These are phyloP conservation scores for Harpalus rubripes DNA, from an alignment of 2,888 invertebrate genomes.

Conservation along the genomic window DNA sequence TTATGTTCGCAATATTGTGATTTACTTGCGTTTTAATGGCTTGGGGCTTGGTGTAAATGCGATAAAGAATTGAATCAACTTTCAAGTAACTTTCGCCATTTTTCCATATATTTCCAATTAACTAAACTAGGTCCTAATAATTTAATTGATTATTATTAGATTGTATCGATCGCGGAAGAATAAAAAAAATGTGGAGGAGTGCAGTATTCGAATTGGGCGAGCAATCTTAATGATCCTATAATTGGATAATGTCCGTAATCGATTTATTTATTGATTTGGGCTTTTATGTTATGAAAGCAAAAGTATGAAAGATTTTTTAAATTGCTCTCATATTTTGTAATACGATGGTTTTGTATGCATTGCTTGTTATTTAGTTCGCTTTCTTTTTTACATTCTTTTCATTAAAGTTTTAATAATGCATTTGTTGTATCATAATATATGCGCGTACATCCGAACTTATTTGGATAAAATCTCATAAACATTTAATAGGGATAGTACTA, in stretches of 20 bases:
- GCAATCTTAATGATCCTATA: background rate
- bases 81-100: conserved; percentile 49
- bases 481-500: background rate
- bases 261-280: background rate
- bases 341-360: conserved; percentile 61
- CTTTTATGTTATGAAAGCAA: conserved; percentile 45
- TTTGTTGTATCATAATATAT: conserved; percentile 22
- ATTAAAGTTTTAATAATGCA: conserved; percentile 57
- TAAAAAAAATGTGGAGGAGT: conserved; percentile 2
- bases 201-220: too few species aligned
- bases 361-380: conserved; percentile 63
- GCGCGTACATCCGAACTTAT: background rate
- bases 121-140: conserved; percentile 16
- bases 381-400: conserved; percentile 59
- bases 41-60: conserved; percentile 7
- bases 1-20: background rate
- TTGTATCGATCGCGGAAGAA: background rate
- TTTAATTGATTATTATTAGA: conserved; percentile 24
- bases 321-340: conserved; percentile 57
- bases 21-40: background rate
- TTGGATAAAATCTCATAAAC: too few species aligned
- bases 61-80: conserved; percentile 40
- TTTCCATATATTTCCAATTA: conserved; percentile 32
- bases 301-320: conserved; percentile 50
- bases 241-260: background rate